Evolutionary conservation across 2,113 vertebrate species (phyloP).

Genomic region (Chinchilla lanigera): DNA sequence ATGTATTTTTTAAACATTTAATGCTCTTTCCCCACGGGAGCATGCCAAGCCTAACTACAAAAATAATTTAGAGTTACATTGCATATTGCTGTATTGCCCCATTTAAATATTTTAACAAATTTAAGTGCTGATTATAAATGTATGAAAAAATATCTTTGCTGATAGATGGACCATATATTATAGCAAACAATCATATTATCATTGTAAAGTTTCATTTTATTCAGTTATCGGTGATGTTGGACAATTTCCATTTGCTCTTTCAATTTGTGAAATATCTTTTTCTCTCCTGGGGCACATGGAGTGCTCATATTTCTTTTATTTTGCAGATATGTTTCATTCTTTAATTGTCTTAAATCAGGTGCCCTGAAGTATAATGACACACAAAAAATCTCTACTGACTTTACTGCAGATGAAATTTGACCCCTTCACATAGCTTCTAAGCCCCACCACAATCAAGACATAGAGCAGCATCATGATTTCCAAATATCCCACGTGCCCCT

Average conservation of each 20-base stretch:
- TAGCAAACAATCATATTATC: not conserved
- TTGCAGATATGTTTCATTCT: not conserved
- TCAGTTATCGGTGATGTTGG: not conserved
- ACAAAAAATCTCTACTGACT: not conserved
- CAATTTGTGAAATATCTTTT: not conserved
- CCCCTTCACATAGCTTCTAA: not conserved
- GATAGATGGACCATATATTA: not conserved
- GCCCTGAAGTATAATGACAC: not conserved
- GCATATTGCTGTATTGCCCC: not conserved
- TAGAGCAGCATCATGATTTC: not conserved
- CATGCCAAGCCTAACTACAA: not conserved
- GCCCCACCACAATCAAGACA: not conserved
- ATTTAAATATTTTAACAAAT: slow-evolving; percentile 37
- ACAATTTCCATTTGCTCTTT: not conserved
- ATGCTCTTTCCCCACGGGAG: not conserved
- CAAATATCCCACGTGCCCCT: not conserved
- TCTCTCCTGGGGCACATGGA: not conserved
- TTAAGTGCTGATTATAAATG: not conserved
- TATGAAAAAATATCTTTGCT: not conserved
- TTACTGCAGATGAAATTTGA: not conserved
- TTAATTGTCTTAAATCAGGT: not conserved
- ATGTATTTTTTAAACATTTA: not conserved
- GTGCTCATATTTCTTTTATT: not conserved
- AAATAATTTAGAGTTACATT: slow-evolving; percentile 1
- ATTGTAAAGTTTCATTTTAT: not conserved